Conservation (phyloP, 2,888 invertebrate genomes). For the Zaprionus lineosus region DNA sequence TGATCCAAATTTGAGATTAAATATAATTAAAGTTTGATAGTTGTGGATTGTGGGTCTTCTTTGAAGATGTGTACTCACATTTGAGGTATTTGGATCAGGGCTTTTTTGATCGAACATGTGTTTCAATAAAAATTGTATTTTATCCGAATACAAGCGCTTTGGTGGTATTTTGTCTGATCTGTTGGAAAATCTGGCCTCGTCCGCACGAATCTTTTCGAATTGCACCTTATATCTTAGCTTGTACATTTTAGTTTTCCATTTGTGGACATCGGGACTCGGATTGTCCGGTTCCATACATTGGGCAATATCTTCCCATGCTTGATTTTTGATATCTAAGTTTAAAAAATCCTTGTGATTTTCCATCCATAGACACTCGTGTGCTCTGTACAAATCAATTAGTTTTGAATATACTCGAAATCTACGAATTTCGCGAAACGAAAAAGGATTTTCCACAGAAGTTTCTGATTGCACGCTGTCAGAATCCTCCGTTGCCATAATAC, state of each 20-base stretch:
- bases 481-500: too few species aligned
- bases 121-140: slow-evolving; percentile 41
- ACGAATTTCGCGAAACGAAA: not conserved
- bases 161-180: not conserved
- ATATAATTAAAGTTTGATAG: too few species aligned
- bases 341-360: slow-evolving; percentile 49
- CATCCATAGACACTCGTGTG: slow-evolving; percentile 59
- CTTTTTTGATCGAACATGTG: slow-evolving; percentile 41
- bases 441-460: too few species aligned
- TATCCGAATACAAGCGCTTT: slow-evolving; percentile 35
- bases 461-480: too few species aligned
- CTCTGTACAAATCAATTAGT: slow-evolving; percentile 49
- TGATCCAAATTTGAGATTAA: too few species aligned
- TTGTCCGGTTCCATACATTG: slow-evolving; percentile 26
- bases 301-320: slow-evolving; percentile 51
- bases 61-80: slow-evolving; percentile 33
- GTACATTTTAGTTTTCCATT: slow-evolving; percentile 44
- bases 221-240: slow-evolving; percentile 51
- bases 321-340: slow-evolving; percentile 39
- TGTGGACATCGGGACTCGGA: slow-evolving; percentile 6
- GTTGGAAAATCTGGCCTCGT: slow-evolving; percentile 29
- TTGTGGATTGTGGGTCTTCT: too few species aligned
- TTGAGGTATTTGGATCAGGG: not conserved
- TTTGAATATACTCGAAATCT: slow-evolving; percentile 23
- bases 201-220: slow-evolving; percentile 29